These are phyloP conservation scores for Eurypyga helias DNA, from an alignment of 2,113 vertebrate species.

Conservation along the genomic window DNA sequence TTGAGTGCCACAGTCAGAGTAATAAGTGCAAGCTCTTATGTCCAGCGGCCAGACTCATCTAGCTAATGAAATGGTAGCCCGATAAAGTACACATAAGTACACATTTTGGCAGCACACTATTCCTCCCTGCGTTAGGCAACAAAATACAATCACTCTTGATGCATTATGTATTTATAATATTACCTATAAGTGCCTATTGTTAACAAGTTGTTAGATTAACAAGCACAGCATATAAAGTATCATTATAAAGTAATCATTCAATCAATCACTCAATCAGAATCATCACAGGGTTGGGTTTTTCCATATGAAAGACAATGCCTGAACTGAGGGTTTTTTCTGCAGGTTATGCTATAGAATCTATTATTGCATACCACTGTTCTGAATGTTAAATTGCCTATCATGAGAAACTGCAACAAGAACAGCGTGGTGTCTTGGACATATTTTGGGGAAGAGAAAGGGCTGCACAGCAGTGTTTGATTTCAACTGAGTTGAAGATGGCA, in stretches of 20 bases:
- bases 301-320: slow-evolving; percentile 22
- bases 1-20: not conserved
- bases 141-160: not conserved
- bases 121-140: not conserved
- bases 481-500: not conserved
- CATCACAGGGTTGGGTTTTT: not conserved
- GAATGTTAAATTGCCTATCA: not conserved
- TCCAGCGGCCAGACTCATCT: not conserved
- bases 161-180: slow-evolving; percentile 38
- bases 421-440: not conserved
- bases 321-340: not conserved
- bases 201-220: slow-evolving; percentile 58
- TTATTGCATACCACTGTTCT: not conserved
- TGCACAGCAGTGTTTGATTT: not conserved
- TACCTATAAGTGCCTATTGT: slow-evolving; percentile 42
- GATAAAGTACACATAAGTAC: not conserved
- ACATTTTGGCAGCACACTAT: not conserved
- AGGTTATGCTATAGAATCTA: not conserved
- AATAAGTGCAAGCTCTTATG: not conserved
- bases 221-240: not conserved
- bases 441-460: not conserved
- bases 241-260: slow-evolving; percentile 52
- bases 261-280: slow-evolving; percentile 39
- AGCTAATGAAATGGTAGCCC: not conserved
- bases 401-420: not conserved